phyloP scores from a whole-genome alignment of 1,140 invertebrate species.

The Onthophagus taurus region DNA sequence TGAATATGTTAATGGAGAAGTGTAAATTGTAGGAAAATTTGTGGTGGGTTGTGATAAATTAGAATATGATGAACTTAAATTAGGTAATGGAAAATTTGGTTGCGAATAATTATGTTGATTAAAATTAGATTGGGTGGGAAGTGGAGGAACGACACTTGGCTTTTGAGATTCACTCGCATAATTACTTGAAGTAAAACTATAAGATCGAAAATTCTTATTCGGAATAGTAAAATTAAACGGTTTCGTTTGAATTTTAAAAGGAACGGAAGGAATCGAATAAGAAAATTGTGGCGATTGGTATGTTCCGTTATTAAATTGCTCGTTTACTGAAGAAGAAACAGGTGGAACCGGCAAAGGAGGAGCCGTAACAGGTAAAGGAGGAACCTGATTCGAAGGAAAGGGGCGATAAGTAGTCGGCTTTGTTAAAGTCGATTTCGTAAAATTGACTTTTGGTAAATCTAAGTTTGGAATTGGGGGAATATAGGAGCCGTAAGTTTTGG shows the following conservation, averaged over 20 bases:
- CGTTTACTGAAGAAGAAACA: too few relatives aligned
- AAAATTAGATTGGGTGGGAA: too few relatives aligned
- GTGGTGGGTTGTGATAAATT: too few relatives aligned
- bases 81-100: too few relatives aligned
- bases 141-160: too few relatives aligned
- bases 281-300: not conserved
- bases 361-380: constrained; percentile 3
- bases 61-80: too few relatives aligned
- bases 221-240: too few relatives aligned
- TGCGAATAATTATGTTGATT: too few relatives aligned
- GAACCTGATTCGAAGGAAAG: constrained; percentile 1
- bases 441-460: constrained; percentile 17
- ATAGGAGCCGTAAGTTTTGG: constrained; percentile 35
- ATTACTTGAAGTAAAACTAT: too few relatives aligned
- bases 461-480: constrained; percentile 23
- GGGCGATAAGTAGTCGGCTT: not conserved
- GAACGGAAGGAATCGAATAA: not conserved
- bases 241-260: not conserved
- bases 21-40: not conserved
- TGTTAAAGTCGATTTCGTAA: constrained; percentile 3
- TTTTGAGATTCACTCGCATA: too few relatives aligned
- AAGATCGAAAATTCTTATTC: too few relatives aligned
- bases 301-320: not conserved
- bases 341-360: constrained; percentile 3
- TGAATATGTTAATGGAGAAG: not conserved